Evolutionary conservation across 1,140 invertebrate genomes (phyloP), one percentile per base, ranked within the genome.

Genomic region (Leptinotarsa lineolata): DNA sequence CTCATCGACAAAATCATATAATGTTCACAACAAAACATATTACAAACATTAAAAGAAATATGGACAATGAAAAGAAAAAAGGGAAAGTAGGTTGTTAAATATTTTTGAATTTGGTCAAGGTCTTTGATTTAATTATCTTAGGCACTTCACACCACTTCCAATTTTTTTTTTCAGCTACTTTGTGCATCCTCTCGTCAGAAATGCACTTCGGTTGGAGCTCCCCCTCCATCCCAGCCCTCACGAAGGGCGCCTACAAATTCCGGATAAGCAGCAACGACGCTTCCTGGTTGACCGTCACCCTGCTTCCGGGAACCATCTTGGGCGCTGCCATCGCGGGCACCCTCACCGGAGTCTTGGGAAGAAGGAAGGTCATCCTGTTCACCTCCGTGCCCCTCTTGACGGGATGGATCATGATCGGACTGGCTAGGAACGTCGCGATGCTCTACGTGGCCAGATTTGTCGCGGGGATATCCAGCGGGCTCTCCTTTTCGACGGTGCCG

Each of bases 381-480:
- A 86, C 89, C 0, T 85, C 88, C 0, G 67, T 91, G 1, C 91
- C 91, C 0, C 88, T 90, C 76, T 85, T 91, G 22, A 73, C 89
- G 5, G 77, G 78, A 22, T 93, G 91, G 90, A 80, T 90, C 2
- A 83, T 89, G 5, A 87, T 92, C 2, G 88, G 89, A 75, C 77
- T 88, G 54, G 85, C 87, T 2, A 80, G 82, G 65, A 86, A 90
- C 76, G 78, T 86, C 8, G 73, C 68, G 6, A n/a, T 68, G n/a
- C 48, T 78, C n/a, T 77, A 75, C 30, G 11, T 77, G 16, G 77
- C 72, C 8, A 70, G 78, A 30, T 70, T 77, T 20, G 74, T 89
- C 73, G 85, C 88, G 4, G 92, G 91, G 46, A 83, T 93, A 3
- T 88, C 91, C 0, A 88, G 93, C 72, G 90, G 90, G 8, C 89